Evolutionary conservation across 2,888 invertebrate genomes (phyloP), one percentile per base, ranked within the genome.

Genomic region (Eugnorisma glareosa): DNA sequence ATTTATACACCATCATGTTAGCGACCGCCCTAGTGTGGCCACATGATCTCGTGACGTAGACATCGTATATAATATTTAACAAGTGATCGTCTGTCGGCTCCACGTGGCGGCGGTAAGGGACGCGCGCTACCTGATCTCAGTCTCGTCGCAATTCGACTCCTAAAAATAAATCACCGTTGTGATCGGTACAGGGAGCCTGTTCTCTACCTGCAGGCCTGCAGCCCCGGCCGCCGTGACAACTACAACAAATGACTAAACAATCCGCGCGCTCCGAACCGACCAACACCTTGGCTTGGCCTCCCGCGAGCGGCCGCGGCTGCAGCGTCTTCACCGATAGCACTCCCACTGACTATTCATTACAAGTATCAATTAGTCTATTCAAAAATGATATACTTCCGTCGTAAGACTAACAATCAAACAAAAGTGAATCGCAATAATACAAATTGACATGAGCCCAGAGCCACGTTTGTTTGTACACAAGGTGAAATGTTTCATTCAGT

Each of bases 401-500:
- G 85, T 89, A 89, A 86, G 75, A 89, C 89, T 90, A 89, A 86
- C 78, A 82, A 87, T 77, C 81, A 79, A 91, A 89, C 88, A 76
- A 85, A 91, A 88, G 70, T 88, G 90, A 90, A 89, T 87, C 80
- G 89, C 90, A 89, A 88, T 74, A 88, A 88, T 91, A 91, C 88
- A 93, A 96, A 96, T 96, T 96, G 96, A 96, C 96, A 94, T 90
- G 92, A 93, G 93, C 91, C 93, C 93, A 90, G 91, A 94, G 91
- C 89, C 92, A 90, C 90, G 90, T 89, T 85, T 90, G 63, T 70
- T 90, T 91, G 91, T 92, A 94, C 93, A 92, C 92, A 90, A 93
- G 92, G 93, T 94, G 94, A 94, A 93, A 94, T 94, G 94, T 95
- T 92, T 91, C 94, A 91, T 93, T 96, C 96, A 96, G 96, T 96